Evolutionary conservation across 2,113 vertebrate species (phyloP).

Genomic region (Ailuropoda melanoleuca): DNA sequence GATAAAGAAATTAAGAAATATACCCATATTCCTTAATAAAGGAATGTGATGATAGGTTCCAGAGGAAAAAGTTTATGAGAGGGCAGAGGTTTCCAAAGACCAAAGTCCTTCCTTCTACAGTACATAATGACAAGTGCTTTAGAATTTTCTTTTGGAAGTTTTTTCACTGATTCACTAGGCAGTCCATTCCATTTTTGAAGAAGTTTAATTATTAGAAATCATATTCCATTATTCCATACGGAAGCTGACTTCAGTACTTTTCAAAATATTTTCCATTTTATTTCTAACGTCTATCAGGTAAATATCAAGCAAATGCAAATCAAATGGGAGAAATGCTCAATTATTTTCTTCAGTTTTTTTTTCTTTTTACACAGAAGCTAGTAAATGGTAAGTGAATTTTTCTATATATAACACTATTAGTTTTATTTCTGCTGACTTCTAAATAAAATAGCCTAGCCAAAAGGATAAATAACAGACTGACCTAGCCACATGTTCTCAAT

Average conservation of each 20-base stretch:
- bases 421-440: slow-evolving; percentile 54
- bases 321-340: not conserved
- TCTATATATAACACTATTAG: not conserved
- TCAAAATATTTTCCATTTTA: slow-evolving; percentile 34
- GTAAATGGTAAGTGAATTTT: not conserved
- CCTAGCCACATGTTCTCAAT: slow-evolving; percentile 34
- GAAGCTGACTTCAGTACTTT: not conserved
- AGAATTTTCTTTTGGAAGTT: not conserved
- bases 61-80: not conserved
- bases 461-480: slow-evolving; percentile 45
- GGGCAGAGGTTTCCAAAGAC: not conserved
- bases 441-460: slow-evolving; percentile 49
- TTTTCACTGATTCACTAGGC: not conserved
- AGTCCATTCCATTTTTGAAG: not conserved
- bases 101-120: not conserved
- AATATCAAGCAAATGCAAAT: slow-evolving; percentile 18
- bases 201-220: not conserved
- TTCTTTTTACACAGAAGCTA: not conserved
- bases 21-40: not conserved
- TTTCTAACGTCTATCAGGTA: not conserved
- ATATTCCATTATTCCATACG: not conserved
- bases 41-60: not conserved
- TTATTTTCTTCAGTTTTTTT: not conserved
- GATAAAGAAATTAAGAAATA: not conserved
- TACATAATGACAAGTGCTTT: not conserved